Conservation (phyloP, 2,113 vertebrate species). For the Ornithorhynchus anatinus region DNA sequence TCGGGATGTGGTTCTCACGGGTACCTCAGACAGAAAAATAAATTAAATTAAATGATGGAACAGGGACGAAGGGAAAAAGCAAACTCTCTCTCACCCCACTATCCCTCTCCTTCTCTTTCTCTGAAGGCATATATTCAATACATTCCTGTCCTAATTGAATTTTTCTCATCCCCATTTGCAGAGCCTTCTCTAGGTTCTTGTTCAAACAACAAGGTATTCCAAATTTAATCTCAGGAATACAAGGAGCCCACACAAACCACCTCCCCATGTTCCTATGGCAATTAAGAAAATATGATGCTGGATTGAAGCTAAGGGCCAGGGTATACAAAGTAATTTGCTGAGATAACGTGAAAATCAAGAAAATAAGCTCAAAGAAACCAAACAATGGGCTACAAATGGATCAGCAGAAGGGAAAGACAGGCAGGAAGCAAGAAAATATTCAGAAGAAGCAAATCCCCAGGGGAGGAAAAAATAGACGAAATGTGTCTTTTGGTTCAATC, state of each 20-base stretch:
- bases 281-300: slow-evolving; percentile 49
- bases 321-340: slow-evolving; percentile 67
- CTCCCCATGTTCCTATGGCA: slow-evolving; percentile 28
- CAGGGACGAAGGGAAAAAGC: slow-evolving; percentile 4
- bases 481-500: slow-evolving; percentile 62
- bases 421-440: slow-evolving; percentile 67
- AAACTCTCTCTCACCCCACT: slow-evolving; percentile 17
- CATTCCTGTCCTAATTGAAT: neutral
- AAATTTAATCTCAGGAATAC: slow-evolving; percentile 12
- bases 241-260: slow-evolving; percentile 35
- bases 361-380: slow-evolving; percentile 70
- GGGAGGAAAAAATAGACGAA: slow-evolving; percentile 50
- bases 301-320: slow-evolving; percentile 53
- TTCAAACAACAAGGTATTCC: slow-evolving; percentile 12
- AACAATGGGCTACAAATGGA: slow-evolving; percentile 65
- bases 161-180: neutral
- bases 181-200: slow-evolving; percentile 12
- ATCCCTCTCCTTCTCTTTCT: too few species aligned
- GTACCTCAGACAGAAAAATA: slow-evolving; percentile 71
- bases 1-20: slow-evolving; percentile 91
- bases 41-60: neutral
- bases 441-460: slow-evolving; percentile 68
- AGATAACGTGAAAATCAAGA: slow-evolving; percentile 65
- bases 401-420: slow-evolving; percentile 69
- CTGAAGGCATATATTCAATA: too few species aligned